Evolutionary conservation across 2,113 vertebrate genomes (phyloP).

Genomic region (Leptodactylus fuscus): DNA sequence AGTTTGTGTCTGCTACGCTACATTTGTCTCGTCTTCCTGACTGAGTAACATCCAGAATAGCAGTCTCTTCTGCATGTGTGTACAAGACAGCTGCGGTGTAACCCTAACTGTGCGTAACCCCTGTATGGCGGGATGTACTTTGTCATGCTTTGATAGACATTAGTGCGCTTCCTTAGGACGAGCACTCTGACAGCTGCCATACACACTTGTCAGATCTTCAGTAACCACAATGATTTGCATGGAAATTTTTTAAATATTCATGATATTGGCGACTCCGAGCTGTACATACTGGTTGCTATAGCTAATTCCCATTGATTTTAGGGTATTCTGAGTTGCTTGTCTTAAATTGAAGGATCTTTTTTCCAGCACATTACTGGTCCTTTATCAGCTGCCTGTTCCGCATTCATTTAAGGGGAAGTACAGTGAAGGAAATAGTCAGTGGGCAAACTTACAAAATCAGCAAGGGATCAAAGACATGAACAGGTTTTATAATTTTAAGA

Average conservation of each 20-base stretch:
- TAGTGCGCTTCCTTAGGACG: background rate
- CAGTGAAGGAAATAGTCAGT: too few relatives aligned
- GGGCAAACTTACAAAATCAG: too few relatives aligned
- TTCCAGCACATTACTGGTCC: background rate
- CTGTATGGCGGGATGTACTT: background rate
- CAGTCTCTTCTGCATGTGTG: background rate
- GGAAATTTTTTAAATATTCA: background rate
- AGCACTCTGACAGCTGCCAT: background rate
- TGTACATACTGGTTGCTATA: background rate
- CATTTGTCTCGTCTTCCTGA: background rate
- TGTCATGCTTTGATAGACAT: slow-evolving; percentile 15
- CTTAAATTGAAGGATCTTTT: too few relatives aligned
- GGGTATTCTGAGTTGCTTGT: too few relatives aligned
- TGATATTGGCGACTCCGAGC: background rate
- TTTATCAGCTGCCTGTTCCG: background rate
- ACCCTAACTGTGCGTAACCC: background rate
- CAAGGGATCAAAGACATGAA: too few relatives aligned
- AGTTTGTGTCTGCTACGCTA: too few relatives aligned
- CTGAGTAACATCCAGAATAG: background rate
- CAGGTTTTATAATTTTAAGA: too few relatives aligned
- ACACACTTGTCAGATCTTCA: background rate
- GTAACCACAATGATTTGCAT: background rate
- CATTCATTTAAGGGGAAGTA: background rate
- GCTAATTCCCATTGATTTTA: background rate
- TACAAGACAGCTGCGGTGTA: background rate